Evolutionary conservation across 2,888 invertebrate species (phyloP), one percentile per base, ranked within the genome.

Genomic region (Orgyia antiqua): DNA sequence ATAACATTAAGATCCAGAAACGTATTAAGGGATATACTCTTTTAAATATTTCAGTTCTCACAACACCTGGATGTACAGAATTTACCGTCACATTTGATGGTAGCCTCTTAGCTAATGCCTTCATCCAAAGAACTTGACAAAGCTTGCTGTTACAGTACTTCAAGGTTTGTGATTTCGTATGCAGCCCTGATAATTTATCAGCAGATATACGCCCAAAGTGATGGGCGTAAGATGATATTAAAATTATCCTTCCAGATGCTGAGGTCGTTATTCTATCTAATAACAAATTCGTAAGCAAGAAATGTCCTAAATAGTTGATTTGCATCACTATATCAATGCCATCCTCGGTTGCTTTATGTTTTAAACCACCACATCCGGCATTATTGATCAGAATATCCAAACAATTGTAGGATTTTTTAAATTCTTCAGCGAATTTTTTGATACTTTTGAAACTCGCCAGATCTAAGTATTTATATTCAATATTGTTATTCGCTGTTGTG

Each of bases 11-110:
- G 40, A 91, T 41, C 0, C 89, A 72, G 10, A 87, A 89, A 1
- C 89, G 65, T 0, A 19, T 0, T 1, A 31, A 4, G 1, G 39
- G 27, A 0, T 89, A 88, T 7, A 88, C 70, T 48, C 87, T 91
- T 18, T 91, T 86, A 89, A 92, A 94, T 29, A 94, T 94, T 12
- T 92, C 92, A 0, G 93, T 93, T 61, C 91, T 91, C 19, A 95
- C 92, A 65, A 93, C 77, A 7, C 96, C 96, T 0, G 96, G 96
- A 74, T 96, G 95, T 27, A 95, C 69, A 43, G 90, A 91, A 61
- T 96, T 96, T 0, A 89, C 93, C 0, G 92, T 93, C 0, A 95
- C 90, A 2, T 90, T 91, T 7, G 51, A 49, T 1, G 78, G 71
- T 2, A 87, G 40, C 13, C 65, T 57, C 20, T 68, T 74, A 0